phyloP scores from a whole-genome alignment of 2,888 invertebrate genomes.

The Rhingia rostrata region DNA sequence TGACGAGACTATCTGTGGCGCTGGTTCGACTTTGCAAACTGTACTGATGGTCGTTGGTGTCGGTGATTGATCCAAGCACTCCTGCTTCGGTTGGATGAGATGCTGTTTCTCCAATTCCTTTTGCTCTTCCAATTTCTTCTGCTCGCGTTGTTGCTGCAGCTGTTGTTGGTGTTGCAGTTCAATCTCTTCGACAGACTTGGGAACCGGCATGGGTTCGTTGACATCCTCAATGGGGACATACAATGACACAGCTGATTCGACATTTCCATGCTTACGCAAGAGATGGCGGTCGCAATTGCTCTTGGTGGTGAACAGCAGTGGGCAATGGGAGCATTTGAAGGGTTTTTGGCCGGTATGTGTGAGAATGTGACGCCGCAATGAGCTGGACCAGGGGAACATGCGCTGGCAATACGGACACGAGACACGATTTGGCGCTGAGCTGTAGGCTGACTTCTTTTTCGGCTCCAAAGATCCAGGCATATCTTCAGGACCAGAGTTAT shows the following conservation, averaged over 20 bases:
- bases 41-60: neutral
- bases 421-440: slow-evolving; percentile 96
- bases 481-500: slow-evolving; percentile 92
- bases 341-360: slow-evolving; percentile 99
- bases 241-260: slow-evolving; percentile 82
- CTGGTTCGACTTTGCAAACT: slow-evolving; percentile 45
- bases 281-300: slow-evolving; percentile 98
- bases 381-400: slow-evolving; percentile 98
- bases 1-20: slow-evolving; percentile 78
- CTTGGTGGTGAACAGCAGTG: slow-evolving; percentile 96
- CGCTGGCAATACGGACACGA: slow-evolving; percentile 96
- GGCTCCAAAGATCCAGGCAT: slow-evolving; percentile 79
- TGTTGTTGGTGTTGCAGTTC: slow-evolving; percentile 80
- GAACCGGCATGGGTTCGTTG: slow-evolving; percentile 81
- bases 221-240: slow-evolving; percentile 84
- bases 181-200: slow-evolving; percentile 81
- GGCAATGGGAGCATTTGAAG: slow-evolving; percentile 96
- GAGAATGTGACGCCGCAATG: slow-evolving; percentile 93
- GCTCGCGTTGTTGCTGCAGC: slow-evolving; percentile 77
- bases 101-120: slow-evolving; percentile 75
- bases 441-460: slow-evolving; percentile 97
- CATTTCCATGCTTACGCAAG: slow-evolving; percentile 91
- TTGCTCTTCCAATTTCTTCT: slow-evolving; percentile 76
- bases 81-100: slow-evolving; percentile 66
- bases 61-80: slow-evolving; percentile 13